phyloP scores from a whole-genome alignment of 2,888 invertebrate genomes.

The Unio pictorum region DNA sequence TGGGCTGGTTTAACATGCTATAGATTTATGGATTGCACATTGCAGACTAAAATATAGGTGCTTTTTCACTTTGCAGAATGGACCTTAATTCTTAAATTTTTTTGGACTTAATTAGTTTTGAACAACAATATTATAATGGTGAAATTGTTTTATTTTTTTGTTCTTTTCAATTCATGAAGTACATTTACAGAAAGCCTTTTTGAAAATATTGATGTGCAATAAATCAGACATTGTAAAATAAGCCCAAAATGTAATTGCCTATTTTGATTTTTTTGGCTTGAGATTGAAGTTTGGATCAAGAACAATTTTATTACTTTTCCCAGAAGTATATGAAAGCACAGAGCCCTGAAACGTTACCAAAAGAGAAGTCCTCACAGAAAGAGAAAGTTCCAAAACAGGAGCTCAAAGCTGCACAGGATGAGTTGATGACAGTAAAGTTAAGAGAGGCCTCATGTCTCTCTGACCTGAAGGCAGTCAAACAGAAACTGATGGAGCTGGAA shows the following conservation, averaged over 20 bases:
- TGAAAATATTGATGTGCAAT: no score
- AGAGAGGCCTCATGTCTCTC: conserved; percentile 94
- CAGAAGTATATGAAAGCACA: conserved; percentile 43
- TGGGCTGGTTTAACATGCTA: no score
- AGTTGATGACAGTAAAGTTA: conserved; percentile 93
- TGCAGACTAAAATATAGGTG: no score
- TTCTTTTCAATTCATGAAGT: no score
- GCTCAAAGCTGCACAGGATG: conserved; percentile 84
- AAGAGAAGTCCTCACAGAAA: conserved; percentile 89
- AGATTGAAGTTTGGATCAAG: not conserved
- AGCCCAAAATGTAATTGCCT: not conserved
- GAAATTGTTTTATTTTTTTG: no score
- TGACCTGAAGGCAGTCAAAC: conserved; percentile 93
- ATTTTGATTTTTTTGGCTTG: not conserved
- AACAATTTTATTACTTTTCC: conserved; percentile 2
- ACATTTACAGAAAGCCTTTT: no score
- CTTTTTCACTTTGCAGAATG: no score
- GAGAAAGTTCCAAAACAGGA: conserved; percentile 71
- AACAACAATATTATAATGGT: no score
- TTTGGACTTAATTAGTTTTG: no score
- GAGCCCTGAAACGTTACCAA: conserved; percentile 71
- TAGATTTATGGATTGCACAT: no score
- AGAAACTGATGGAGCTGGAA: conserved; percentile 96
- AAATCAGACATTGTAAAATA: not conserved
- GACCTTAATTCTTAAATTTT: no score